Conservation (phyloP, 2,888 invertebrate genomes). For the Conistra vaccinii region DNA sequence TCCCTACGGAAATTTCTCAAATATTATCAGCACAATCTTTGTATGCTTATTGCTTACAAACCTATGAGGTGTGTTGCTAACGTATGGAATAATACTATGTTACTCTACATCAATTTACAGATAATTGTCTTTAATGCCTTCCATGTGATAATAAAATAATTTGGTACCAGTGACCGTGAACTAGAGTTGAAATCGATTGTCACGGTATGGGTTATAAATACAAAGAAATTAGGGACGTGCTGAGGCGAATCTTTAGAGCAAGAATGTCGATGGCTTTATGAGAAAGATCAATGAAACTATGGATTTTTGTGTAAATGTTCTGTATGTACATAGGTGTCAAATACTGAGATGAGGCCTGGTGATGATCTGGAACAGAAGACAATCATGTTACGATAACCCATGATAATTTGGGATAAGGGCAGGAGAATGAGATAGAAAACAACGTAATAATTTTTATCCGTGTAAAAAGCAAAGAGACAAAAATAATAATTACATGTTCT, state of each 20-base stretch:
- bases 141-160: background rate
- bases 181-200: background rate
- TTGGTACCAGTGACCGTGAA: background rate
- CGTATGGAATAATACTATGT: slow-evolving; percentile 19
- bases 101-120: slow-evolving; percentile 7
- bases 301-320: background rate
- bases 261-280: no score
- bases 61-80: slow-evolving; percentile 15
- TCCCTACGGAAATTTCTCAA: slow-evolving; percentile 42
- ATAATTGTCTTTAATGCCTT: slow-evolving; percentile 9
- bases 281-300: background rate
- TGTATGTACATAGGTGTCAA: background rate
- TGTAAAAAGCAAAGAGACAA: background rate
- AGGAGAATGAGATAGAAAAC: background rate
- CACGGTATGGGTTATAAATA: background rate
- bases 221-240: no score
- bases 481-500: background rate
- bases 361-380: background rate
- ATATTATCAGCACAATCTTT: slow-evolving; percentile 53
- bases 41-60: slow-evolving; percentile 14
- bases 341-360: background rate
- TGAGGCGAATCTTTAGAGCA: no score
- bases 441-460: background rate
- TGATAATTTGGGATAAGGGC: background rate
- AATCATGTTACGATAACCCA: background rate